Evolutionary conservation across 2,888 invertebrate genomes (phyloP), one percentile per base, ranked within the genome.

Genomic region (Drosophila paranaensis): DNA sequence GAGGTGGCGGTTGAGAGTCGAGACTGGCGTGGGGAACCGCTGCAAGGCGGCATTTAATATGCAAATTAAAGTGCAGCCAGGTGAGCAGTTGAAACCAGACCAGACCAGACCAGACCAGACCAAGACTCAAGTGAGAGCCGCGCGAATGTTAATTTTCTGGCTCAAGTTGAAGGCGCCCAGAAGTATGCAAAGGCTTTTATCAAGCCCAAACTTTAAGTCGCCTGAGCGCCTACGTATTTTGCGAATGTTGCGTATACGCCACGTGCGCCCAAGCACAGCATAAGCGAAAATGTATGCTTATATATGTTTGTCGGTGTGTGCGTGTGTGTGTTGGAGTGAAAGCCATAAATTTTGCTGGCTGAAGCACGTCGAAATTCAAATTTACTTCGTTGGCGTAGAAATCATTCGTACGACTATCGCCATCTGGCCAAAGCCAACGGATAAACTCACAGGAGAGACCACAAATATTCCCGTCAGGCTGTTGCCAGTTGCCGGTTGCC

Each of bases 301-400:
- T 46, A 5, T 53, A n/a, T 37, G 40, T 48, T 3, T 27, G 50
- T 35, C 42, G 60, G 61, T 30, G 3, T 3, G 6, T 11, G n/a
- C 14, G 46, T n/a, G 40, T 42, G 50, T 70, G 61, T 75, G 51
- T 70, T 10, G 25, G 54, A 57, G 56, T 53, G 55, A 71, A 77
- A 70, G 67, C 68, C 63, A 86, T 88, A 86, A 86, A 88, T 82
- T 77, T 60, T 66, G 55, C 56, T 72, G 66, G 64, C 66, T 68
- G 68, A 70, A 72, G 67, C 77, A 83, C 67, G 70, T 77, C 60
- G 68, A 86, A 82, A 86, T 82, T 86, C 71, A 74, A 82, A 88
- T 88, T 80, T 77, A 75, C 73, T 73, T 82, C 40, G 55, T 62
- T 67, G 76, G 60, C 65, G 58, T 37, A 66, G 55, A 60, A 65